Conservation (phyloP, 2,888 invertebrate genomes). For the Mesoligia furuncula region DNA sequence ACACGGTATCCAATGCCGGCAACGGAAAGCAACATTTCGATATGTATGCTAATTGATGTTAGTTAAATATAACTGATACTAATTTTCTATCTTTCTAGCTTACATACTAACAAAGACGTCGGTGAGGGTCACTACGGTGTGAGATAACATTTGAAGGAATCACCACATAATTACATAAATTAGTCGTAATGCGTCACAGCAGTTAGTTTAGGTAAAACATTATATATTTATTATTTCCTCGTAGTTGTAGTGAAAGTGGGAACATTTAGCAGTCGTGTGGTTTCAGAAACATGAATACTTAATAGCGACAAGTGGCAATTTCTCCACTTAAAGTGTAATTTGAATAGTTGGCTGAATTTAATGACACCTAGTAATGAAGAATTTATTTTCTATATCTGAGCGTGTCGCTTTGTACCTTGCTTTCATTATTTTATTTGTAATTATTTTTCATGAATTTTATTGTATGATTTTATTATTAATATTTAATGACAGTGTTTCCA, state of each 20-base stretch:
- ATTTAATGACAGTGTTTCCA: neutral
- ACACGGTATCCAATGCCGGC: conserved; percentile 8
- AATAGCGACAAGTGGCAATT: conserved; percentile 65
- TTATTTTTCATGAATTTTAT: neutral
- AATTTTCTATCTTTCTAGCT: conserved; percentile 84
- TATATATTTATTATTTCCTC: conserved; percentile 62
- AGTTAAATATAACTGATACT: conserved; percentile 64
- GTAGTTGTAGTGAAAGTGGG: conserved; percentile 57
- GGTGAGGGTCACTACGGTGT: conserved; percentile 86
- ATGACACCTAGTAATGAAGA: conserved; percentile 39
- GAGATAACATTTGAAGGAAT: conserved; percentile 87
- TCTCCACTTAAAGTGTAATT: conserved; percentile 73
- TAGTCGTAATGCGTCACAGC: conserved; percentile 74
- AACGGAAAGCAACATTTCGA: conserved; percentile 18
- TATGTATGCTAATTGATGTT: conserved; percentile 43
- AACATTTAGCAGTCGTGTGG: conserved; percentile 65
- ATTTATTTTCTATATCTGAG: conserved; percentile 29
- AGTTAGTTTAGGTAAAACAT: conserved; percentile 83
- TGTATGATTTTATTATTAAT: neutral
- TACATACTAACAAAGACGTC: conserved; percentile 86
- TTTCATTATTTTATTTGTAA: conserved; percentile 6
- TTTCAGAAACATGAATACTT: conserved; percentile 70
- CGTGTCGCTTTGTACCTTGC: conserved; percentile 7
- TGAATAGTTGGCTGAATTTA: conserved; percentile 62
- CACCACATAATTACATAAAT: conserved; percentile 72